These are phyloP conservation scores for Fistularia commersonii DNA, from an alignment of 2,797 vertebrate species.

Conservation along the genomic window DNA sequence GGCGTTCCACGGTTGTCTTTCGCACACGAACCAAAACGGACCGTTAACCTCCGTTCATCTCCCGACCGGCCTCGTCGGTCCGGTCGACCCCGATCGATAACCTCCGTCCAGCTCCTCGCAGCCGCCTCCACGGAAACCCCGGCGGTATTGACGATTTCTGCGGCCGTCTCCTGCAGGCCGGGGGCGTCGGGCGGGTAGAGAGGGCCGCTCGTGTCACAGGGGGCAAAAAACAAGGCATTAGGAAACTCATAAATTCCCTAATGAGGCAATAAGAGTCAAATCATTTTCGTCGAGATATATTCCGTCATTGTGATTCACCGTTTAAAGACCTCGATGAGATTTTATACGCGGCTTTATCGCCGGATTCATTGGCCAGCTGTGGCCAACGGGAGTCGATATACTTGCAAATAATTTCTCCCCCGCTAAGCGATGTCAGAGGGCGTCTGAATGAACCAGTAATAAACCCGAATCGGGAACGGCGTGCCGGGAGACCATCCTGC, in stretches of 20 bases:
- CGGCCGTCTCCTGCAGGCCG: conserved; percentile 10
- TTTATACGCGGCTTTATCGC: neutral
- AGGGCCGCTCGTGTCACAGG: too few species aligned
- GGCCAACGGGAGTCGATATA: neutral
- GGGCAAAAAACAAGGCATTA: neutral
- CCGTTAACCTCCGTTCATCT: conserved; percentile 62
- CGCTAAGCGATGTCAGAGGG: too few species aligned
- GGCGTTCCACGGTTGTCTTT: conserved; percentile 62
- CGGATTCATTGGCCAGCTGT: conserved; percentile 1
- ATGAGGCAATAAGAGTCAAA: conserved; percentile 1
- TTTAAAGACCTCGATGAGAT: conserved; percentile 3
- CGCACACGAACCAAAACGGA: conserved; percentile 20
- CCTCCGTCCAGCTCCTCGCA: conserved; percentile 44
- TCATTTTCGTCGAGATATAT: conserved; percentile 2
- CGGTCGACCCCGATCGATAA: conserved; percentile 57
- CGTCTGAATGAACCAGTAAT: too few species aligned
- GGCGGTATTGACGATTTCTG: conserved; percentile 41
- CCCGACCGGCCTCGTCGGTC: conserved; percentile 41
- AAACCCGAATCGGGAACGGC: too few species aligned
- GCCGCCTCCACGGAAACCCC: conserved; percentile 45
- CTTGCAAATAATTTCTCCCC: neutral
- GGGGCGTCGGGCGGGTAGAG: neutral
- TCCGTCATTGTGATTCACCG: conserved; percentile 3
- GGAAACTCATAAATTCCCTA: conserved; percentile 7
- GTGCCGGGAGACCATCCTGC: too few species aligned